Evolutionary conservation across 2,113 vertebrate genomes (phyloP).

Genomic region (Toxotes chatareus): DNA sequence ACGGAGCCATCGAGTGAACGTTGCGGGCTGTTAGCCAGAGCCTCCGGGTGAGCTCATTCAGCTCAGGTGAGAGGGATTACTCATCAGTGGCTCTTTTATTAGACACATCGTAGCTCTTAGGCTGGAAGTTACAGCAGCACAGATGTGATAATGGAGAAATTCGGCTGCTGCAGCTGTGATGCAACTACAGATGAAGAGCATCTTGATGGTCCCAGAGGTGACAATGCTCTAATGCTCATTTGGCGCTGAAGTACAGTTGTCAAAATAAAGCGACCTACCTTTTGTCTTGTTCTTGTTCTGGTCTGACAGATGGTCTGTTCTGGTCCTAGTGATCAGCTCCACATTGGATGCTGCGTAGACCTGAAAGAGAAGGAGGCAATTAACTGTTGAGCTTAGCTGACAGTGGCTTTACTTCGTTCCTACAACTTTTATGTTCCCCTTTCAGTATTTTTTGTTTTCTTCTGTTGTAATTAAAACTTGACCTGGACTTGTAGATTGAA

Average conservation of each 20-base stretch:
- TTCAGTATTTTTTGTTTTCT: neutral
- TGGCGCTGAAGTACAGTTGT: neutral
- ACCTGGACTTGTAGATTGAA: neutral
- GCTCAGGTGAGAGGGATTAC: slow-evolving; percentile 48
- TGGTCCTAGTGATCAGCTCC: slow-evolving; percentile 96
- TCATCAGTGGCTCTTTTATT: slow-evolving; percentile 31
- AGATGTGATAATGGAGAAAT: slow-evolving; percentile 17
- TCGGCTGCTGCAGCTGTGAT: slow-evolving; percentile 4
- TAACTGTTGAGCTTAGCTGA: neutral
- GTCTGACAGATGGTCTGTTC: slow-evolving; percentile 95
- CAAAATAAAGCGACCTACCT: slow-evolving; percentile 80
- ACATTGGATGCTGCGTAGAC: slow-evolving; percentile 97
- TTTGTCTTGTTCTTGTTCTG: slow-evolving; percentile 97
- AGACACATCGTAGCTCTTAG: slow-evolving; percentile 1
- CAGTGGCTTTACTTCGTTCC: neutral
- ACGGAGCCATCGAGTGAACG: slow-evolving; percentile 16
- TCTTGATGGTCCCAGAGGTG: neutral
- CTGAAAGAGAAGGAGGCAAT: slow-evolving; percentile 74
- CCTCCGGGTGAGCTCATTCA: slow-evolving; percentile 35
- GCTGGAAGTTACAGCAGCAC: neutral
- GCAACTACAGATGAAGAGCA: no score
- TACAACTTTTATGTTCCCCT: neutral
- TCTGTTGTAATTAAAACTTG: neutral
- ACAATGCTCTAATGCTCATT: neutral
- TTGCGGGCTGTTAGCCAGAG: slow-evolving; percentile 25